Base-by-base conservation (phyloP, 2,888 invertebrate genomes). In the Spialia ferax region DNA sequence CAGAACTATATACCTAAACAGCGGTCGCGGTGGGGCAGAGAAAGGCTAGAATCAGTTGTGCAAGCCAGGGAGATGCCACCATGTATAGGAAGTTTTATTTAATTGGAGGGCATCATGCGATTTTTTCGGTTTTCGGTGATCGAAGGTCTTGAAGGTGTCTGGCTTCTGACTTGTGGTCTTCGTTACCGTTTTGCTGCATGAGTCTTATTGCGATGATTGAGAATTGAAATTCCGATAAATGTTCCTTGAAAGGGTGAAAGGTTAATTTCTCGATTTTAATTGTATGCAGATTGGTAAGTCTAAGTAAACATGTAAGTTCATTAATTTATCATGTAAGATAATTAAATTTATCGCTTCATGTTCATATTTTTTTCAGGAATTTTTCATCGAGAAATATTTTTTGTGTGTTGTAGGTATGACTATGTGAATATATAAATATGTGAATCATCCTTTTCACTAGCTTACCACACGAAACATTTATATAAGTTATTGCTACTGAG, bases 21-120 rank as follows among this genome's bases (percentile, higher is more conserved):
- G 79, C 75, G 79, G 76, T 70, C 73, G 84, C 80, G 91, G 93
- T 87, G 92, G 93, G 92, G 92, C 89, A 86, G 92, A 88, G 93
- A 93, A 93, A 93, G 93, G 93, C 91, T 88, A 87, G 85, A 80
- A 77, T 76, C 74, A 77, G 84, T 92, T 93, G 92, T 90, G 91
- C 86, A 93, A 91, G 87, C 80, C 77, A 85, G 89, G 92, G 92
- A 91, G 91, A 91, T 87, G 88, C 84, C 82, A 84, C 86, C 83
- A 74, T 71, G 71, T 81, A 82, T 83, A 91, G 89, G 92, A 91
- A 91, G 88, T 83, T 84, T 84, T 77, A 79, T 84, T 81, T 90
- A 87, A 90, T 88, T 87, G 85, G 88, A 86, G 89, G 91, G 88
- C 86, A 77, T 82, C 83, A 85, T 84, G 84, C 80, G 79, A 82